phyloP scores from a whole-genome alignment of 1,140 invertebrate genomes.

The Listronotus oregonensis region DNA sequence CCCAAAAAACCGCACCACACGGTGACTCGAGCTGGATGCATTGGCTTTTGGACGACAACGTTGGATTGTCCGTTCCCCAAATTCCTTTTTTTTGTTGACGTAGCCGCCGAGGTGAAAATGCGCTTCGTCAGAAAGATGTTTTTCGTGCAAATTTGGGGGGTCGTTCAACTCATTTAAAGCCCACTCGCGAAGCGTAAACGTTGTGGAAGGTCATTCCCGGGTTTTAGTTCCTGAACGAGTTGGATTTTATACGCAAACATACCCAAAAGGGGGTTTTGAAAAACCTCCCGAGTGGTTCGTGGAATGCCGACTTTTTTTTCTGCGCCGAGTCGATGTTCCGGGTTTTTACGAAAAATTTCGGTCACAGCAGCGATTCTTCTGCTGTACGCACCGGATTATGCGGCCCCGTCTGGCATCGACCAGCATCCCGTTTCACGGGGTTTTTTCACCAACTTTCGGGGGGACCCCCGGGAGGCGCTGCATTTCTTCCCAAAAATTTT shows the following conservation, averaged over 20 bases:
- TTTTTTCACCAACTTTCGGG: too few relatives aligned
- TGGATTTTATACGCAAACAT: slow-evolving; percentile 46
- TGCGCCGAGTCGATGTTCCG: slow-evolving; percentile 25
- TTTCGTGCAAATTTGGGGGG: slow-evolving; percentile 23
- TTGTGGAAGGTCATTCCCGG: slow-evolving; percentile 9
- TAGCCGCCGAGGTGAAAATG: slow-evolving; percentile 52
- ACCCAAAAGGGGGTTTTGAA: slow-evolving; percentile 46
- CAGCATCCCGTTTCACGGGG: too few relatives aligned
- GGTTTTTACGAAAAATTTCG: too few relatives aligned
- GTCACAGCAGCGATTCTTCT: too few relatives aligned
- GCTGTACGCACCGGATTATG: too few relatives aligned
- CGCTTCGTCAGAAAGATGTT: slow-evolving; percentile 51
- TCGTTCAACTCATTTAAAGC: background rate
- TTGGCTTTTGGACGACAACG: slow-evolving; percentile 47
- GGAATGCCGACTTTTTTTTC: slow-evolving; percentile 31
- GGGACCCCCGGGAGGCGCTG: too few relatives aligned
- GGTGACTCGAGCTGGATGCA: slow-evolving; percentile 51
- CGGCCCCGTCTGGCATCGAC: too few relatives aligned
- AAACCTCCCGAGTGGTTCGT: slow-evolving; percentile 39
- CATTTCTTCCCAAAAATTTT: too few relatives aligned
- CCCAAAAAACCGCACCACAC: slow-evolving; percentile 48
- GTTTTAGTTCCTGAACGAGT: slow-evolving; percentile 42
- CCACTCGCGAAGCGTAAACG: slow-evolving; percentile 26
- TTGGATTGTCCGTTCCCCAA: slow-evolving; percentile 46
- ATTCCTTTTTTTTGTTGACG: slow-evolving; percentile 55